Percentiles rank a stretch among this genome's conserved stretches.
Conservation (phyloP, 2,113 vertebrate genomes). For the Lophochroa leadbeateri region DNA sequence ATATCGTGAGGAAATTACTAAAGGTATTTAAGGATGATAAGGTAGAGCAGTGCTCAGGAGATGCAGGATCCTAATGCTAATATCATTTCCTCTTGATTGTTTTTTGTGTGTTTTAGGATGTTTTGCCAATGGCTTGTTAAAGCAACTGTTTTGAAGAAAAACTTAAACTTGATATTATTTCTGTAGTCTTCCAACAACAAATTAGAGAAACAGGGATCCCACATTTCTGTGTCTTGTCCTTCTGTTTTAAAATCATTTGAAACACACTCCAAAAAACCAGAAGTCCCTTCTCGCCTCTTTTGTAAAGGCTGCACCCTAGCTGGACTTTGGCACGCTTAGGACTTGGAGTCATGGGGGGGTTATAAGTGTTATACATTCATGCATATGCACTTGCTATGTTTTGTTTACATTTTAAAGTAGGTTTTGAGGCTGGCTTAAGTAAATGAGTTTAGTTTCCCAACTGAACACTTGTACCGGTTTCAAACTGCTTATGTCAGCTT, state of each 20-base stretch:
- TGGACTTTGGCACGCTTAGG: neutral
- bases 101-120: neutral
- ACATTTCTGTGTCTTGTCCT: neutral
- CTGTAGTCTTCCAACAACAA: neutral
- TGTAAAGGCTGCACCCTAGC: neutral
- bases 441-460: neutral
- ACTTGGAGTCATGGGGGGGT: neutral
- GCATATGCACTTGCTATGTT: neutral
- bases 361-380: neutral
- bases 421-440: slow-evolving; percentile 3
- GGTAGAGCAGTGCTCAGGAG: neutral
- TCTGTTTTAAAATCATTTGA: neutral
- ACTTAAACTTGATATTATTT: neutral
- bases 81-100: neutral
- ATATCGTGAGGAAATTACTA: neutral
- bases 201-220: neutral
- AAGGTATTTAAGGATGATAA: neutral
- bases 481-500: slow-evolving; percentile 13
- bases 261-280: neutral
- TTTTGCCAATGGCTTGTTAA: neutral
- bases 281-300: neutral
- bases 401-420: slow-evolving; percentile 17
- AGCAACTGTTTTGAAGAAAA: neutral
- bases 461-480: slow-evolving; percentile 15
- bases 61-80: neutral